phyloP scores from a whole-genome alignment of 2,113 vertebrate genomes.

The Python bivittatus region DNA sequence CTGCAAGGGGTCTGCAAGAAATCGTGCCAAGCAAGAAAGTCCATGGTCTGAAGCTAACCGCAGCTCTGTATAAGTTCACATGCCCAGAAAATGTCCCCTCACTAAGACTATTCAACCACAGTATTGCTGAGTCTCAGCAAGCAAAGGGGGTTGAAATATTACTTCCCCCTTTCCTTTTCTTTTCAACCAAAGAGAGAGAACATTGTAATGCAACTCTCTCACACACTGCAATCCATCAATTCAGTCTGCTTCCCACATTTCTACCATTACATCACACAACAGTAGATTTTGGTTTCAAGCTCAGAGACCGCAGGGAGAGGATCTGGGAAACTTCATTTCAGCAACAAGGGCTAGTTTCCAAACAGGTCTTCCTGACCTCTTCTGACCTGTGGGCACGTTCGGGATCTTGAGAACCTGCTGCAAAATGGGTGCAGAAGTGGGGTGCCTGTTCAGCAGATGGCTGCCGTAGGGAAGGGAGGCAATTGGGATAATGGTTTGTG shows the following conservation, averaged over 20 bases:
- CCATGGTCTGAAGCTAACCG: not conserved
- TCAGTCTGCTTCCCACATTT: not conserved
- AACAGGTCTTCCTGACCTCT: not conserved
- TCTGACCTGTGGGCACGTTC: not conserved
- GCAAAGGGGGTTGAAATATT: not conserved
- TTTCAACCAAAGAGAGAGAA: not conserved
- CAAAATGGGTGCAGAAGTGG: not conserved
- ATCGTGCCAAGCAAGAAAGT: accelerated
- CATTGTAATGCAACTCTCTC: not conserved
- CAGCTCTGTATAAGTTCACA: accelerated
- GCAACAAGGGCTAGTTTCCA: not conserved
- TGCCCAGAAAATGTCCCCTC: accelerated
- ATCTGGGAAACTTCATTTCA: not conserved
- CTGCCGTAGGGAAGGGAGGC: not conserved
- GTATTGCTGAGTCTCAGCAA: not conserved
- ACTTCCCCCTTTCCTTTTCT: not conserved
- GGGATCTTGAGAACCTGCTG: not conserved
- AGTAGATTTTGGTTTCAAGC: not conserved
- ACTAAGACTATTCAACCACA: accelerated
- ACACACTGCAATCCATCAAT: not conserved
- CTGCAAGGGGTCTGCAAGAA: not conserved
- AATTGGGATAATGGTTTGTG: not conserved
- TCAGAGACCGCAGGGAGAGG: not conserved
- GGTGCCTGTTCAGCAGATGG: not conserved
- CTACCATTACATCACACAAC: not conserved